Evolutionary conservation across 2,888 invertebrate genomes (phyloP), one percentile per base, ranked within the genome.

Genomic region (Diarsia mendica): DNA sequence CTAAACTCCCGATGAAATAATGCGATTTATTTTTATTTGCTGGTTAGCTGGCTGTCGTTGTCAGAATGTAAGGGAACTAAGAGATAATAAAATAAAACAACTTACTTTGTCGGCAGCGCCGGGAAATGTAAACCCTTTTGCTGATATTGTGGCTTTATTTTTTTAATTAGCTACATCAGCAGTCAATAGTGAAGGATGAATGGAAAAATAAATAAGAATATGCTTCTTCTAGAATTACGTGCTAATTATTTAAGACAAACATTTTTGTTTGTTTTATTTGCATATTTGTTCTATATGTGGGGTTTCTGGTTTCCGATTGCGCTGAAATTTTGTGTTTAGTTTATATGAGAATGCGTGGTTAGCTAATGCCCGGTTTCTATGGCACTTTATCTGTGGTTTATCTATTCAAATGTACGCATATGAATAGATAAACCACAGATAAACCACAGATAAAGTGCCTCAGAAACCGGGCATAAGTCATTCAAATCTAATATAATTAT

Each of bases 21-120:
- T 44, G 18, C 8, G n/a, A 77, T n/a, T 68, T 75, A 39, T 49
- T 68, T 74, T 48, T 39, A 39, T 77, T 77, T 5, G 15, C 39
- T 39, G 39, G 39, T 39, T 39, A 6, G 15, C 2, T 15, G 9
- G 33, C 18, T 46, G 51, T 44, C 67, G 33, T 23, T 28, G 13
- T 67, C 10, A 20, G 20, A 33, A 33, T 39, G n/a, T 39, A 67
- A 67, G 39, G 39, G 39, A 55, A 39, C 3, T 8, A 39, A 39
- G 8, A 39, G 39, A 39, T 39, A 8, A 77, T 15, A 39, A 77
- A 39, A 18, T 76, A 64, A 46, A 65, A 46, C 77, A 66, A 51
- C 15, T 51, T 46, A 28, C 3, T n/a, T 46, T 8, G 44, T 33
- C n/a, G 18, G 18, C 51, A 28, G 13, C 46, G 18, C 69, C 18